Base-by-base conservation (phyloP, 2,888 invertebrate genomes). In the Lasioglossum vierecki region DNA sequence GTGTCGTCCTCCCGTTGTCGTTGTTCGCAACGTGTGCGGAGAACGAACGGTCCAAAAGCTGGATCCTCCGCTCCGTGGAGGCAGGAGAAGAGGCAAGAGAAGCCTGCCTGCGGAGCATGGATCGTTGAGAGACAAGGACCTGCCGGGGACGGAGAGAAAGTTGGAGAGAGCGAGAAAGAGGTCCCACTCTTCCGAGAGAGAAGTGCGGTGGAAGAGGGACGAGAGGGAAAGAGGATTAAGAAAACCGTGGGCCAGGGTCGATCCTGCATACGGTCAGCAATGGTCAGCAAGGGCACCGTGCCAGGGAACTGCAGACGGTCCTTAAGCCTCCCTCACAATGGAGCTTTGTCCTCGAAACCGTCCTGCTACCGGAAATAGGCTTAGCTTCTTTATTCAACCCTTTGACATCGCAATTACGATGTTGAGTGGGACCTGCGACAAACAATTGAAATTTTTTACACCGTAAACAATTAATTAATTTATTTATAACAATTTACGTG, bases 231-330 rank as follows among this genome's bases (percentile, higher is more conserved):
- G 89, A 82, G 81, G 83, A 86, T 81, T 78, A 88, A 88, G 89
- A 91, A 83, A 83, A 85, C 73, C 82, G 82, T 80, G 89, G 88
- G 84, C 87, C 89, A 90, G 90, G 90, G 89, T 90, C 91, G 92
- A 89, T 90, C 89, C 90, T 88, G 92, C 88, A 89, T 92, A 90
- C 89, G 89, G 88, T 89, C 89, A 89, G 91, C 88, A 85, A 79
- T 89, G 91, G 92, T 90, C 92, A 89, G 91, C 88, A 87, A 89
- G 92, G 91, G 91, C 90, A 89, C 88, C 88, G 90, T 89, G 89
- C 90, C 91, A 91, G 87, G 86, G 82, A 88, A 87, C 89, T 90
- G 84, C 89, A 80, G 86, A 86, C 85, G 70, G 60, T 73, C 80
- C 66, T 90, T 88, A 90, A 89, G 90, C 86, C 66, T 18, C 86